Conservation (phyloP, 2,113 vertebrate genomes). For the Syngnathus typhle region DNA sequence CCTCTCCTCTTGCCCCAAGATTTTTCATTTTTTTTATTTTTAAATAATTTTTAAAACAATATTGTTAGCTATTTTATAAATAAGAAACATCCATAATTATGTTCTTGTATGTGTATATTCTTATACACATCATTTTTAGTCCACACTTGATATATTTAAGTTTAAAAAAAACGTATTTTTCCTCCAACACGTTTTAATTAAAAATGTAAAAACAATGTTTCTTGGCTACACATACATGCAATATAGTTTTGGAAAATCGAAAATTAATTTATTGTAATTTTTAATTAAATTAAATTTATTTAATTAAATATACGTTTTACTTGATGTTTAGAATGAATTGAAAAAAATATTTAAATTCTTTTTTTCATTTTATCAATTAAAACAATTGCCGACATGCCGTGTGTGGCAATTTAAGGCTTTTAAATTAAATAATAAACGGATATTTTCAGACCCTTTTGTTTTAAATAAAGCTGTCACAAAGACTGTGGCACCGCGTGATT, state of each 20-base stretch:
- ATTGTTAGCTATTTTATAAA: no score
- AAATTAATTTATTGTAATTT: no score
- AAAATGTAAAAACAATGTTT: not conserved
- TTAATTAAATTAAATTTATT: no score
- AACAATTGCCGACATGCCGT: not conserved
- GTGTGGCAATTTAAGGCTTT: not conserved
- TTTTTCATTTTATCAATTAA: not conserved
- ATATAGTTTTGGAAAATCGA: not conserved
- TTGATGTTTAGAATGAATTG: not conserved
- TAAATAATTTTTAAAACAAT: no score
- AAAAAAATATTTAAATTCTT: not conserved
- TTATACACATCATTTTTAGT: no score
- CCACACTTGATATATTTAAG: no score
- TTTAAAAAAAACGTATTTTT: no score
- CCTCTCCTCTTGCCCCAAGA: not conserved
- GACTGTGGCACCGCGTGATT: not conserved
- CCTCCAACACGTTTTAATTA: not conserved
- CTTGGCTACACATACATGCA: not conserved
- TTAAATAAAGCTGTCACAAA: not conserved
- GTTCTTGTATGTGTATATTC: no score
- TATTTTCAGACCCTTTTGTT: not conserved
- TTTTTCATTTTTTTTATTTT: no score
- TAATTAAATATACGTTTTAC: not conserved
- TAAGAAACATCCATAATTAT: no score
- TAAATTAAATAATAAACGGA: slow-evolving; percentile 18